Conservation (phyloP, 2,888 invertebrate species). For the Tenthredo notha region DNA sequence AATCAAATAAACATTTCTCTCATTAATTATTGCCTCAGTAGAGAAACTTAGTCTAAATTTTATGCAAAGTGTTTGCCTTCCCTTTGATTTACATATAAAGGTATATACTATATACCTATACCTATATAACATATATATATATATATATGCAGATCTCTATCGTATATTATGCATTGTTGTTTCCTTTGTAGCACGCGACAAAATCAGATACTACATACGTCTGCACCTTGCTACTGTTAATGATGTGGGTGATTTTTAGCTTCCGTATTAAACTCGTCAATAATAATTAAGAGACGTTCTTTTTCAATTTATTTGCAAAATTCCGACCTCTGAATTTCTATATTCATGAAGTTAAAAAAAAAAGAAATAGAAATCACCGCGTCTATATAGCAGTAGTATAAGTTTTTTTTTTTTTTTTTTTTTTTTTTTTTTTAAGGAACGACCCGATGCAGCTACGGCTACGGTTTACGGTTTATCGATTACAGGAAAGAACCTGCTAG, state of each 20-base stretch:
- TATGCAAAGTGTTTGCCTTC: neutral
- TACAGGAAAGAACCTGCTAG: conserved; percentile 42
- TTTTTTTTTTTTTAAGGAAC: neutral
- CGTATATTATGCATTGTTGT: conserved; percentile 4
- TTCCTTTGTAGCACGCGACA: neutral
- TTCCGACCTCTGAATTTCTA: no score
- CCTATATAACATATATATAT: no score
- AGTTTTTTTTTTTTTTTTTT: neutral
- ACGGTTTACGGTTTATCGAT: conserved; percentile 48
- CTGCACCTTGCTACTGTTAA: neutral
- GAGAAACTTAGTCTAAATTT: neutral
- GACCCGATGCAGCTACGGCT: neutral
- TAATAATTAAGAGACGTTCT: neutral
- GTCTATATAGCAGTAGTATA: neutral
- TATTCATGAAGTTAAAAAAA: no score
- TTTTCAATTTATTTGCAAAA: neutral
- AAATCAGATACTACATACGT: neutral
- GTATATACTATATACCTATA: neutral
- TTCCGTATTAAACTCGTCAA: neutral
- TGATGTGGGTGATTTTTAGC: neutral
- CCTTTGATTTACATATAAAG: neutral
- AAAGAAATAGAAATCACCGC: neutral
- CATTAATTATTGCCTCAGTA: neutral
- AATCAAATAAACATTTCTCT: neutral
- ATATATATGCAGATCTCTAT: neutral